phyloP scores from a whole-genome alignment of 2,113 vertebrate species.

The Colistium nudipinnis region DNA sequence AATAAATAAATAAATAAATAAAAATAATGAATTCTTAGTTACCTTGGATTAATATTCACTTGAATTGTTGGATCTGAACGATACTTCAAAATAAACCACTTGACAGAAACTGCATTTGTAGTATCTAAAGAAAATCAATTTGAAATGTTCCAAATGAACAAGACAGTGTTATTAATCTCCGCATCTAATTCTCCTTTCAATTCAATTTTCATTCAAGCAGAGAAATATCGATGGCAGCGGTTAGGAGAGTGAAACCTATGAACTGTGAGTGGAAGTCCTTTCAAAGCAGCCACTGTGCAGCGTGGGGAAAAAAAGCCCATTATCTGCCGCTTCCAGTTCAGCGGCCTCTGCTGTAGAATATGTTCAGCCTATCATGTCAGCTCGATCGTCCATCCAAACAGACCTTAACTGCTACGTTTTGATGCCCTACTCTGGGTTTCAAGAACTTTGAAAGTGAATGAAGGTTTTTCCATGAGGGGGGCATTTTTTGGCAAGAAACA shows the following conservation, averaged over 20 bases:
- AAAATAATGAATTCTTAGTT: no score
- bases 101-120: no score
- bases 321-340: neutral
- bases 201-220: neutral
- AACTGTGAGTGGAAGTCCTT: conserved; percentile 4
- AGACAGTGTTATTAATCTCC: neutral
- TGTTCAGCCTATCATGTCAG: conserved; percentile 3
- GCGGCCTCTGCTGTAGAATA: neutral
- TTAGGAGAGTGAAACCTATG: neutral
- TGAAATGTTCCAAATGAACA: no score
- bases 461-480: neutral
- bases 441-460: neutral
- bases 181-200: neutral
- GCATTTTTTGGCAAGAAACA: neutral
- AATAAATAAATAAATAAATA: no score
- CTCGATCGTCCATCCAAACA: neutral
- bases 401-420: neutral
- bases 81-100: no score
- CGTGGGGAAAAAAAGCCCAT: neutral
- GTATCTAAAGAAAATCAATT: no score
- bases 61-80: no score
- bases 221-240: neutral
- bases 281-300: neutral
- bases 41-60: no score
- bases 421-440: neutral